Conservation (phyloP, 2,797 vertebrate species). For the Myripristis jacobus region DNA sequence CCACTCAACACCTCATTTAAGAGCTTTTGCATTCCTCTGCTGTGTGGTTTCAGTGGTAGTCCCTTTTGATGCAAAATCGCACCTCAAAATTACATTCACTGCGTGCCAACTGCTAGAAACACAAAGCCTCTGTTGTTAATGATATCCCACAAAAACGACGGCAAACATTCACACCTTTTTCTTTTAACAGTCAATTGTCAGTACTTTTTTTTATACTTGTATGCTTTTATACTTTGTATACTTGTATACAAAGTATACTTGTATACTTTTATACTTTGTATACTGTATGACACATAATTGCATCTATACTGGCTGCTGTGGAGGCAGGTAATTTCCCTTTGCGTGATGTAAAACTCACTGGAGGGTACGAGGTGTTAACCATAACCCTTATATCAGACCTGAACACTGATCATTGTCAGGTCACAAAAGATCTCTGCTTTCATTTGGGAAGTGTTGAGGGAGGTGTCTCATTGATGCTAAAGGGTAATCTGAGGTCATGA, state of each 20-base stretch:
- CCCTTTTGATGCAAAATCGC: slow-evolving; percentile 21
- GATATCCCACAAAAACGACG: slow-evolving; percentile 4
- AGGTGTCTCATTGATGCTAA: slow-evolving; percentile 14
- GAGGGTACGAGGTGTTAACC: neutral
- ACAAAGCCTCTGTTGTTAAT: neutral
- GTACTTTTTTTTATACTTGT: neutral
- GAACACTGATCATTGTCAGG: neutral
- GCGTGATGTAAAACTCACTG: neutral
- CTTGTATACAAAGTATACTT: too few relatives aligned
- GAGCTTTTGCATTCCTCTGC: slow-evolving; percentile 1
- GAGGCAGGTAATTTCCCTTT: neutral
- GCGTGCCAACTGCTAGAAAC: slow-evolving; percentile 1
- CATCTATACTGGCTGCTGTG: neutral
- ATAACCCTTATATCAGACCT: neutral
- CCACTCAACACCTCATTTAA: neutral
- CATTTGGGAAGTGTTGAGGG: slow-evolving; percentile 12
- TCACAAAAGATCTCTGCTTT: neutral
- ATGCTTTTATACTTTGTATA: too few relatives aligned
- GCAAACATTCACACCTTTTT: slow-evolving; percentile 11
- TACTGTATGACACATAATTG: neutral
- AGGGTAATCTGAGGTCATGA: slow-evolving; percentile 43
- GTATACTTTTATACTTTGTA: too few relatives aligned
- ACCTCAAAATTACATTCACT: slow-evolving; percentile 43
- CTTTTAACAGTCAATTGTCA: slow-evolving; percentile 8
- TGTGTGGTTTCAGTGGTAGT: slow-evolving; percentile 5